Base-by-base conservation (phyloP, 2,797 vertebrate genomes). In the Lacerta agilis region DNA sequence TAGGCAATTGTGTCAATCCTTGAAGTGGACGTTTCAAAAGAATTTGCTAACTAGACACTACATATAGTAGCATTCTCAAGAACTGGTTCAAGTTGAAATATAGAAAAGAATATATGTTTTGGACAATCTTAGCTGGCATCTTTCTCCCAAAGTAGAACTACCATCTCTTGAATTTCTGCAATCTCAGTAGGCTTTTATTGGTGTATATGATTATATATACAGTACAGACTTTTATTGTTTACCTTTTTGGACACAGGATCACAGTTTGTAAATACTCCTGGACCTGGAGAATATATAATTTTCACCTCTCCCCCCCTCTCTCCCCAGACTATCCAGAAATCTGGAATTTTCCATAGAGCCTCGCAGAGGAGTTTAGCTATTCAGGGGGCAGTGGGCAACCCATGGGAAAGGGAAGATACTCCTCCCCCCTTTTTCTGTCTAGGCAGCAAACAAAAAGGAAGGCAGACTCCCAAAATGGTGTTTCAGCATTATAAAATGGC, bases 31-130 rank as follows among this genome's bases (percentile, higher is more conserved):
- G 73, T 4, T n/a, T 73, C 38, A 27, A 91, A 8, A 1, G n/a
- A 5, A 73, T 41, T 64, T 90, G 58, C n/a, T 29, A 83, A 80
- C 10, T 71, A 90, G 1, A 4, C 38, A 73, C 1, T 79, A 8
- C 20, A n/a, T 76, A 89, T 13, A 86, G 3, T 0, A 58, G 69
- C 58, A 76, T 10, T 88, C 90, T 88, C 9, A 86, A 80, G 33
- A 85, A 15, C 1, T 76, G 75, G 83, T 3, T 3, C 77, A 1
- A 1, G 25, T 76, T 89, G 69, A 36, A 87, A 82, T 81, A 49
- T 64, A 36, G 23, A 85, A 71, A 33, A 83, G 2, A 11, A 10
- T 67, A 25, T 33, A 33, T 38, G 15, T 6, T 27, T 55, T 79
- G 2, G 23, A 64, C 11, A 79, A 27, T 64, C 67, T 84, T 78